Evolutionary conservation across 1,140 invertebrate species (phyloP).

Genomic region (Rhopalosiphum padi): DNA sequence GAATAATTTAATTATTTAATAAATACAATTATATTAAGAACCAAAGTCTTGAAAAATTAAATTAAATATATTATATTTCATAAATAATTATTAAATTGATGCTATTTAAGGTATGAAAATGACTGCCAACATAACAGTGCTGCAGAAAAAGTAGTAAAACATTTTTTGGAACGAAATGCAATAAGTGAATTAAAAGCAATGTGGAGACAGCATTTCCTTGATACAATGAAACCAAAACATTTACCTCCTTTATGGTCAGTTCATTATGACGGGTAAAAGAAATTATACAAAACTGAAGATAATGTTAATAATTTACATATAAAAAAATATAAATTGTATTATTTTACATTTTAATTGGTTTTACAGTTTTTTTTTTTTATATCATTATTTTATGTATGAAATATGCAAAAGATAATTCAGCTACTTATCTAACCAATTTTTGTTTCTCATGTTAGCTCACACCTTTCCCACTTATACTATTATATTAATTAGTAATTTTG

Average conservation of each 20-base stretch:
- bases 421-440: not conserved
- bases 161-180: constrained; percentile 69
- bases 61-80: too few species aligned
- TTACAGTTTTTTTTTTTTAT: not conserved
- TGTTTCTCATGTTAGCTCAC: not conserved
- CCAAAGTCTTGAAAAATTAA: too few species aligned
- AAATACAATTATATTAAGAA: not conserved
- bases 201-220: constrained; percentile 81
- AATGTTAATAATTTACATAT: not conserved
- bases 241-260: constrained; percentile 81
- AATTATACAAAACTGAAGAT: not conserved
- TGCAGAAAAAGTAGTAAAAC: constrained; percentile 71
- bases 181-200: constrained; percentile 74
- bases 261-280: constrained; percentile 66
- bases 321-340: not conserved
- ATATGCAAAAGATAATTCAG: not conserved
- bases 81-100: not conserved
- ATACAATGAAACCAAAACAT: constrained; percentile 75
- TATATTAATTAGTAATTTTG: not conserved
- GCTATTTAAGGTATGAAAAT: constrained; percentile 32
- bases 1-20: not conserved
- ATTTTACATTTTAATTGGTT: not conserved
- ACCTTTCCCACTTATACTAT: not conserved
- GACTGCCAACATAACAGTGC: not conserved
- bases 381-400: not conserved